Evolutionary conservation across 2,888 invertebrate genomes (phyloP), one percentile per base, ranked within the genome.

Genomic region (Aspidapion aeneum): DNA sequence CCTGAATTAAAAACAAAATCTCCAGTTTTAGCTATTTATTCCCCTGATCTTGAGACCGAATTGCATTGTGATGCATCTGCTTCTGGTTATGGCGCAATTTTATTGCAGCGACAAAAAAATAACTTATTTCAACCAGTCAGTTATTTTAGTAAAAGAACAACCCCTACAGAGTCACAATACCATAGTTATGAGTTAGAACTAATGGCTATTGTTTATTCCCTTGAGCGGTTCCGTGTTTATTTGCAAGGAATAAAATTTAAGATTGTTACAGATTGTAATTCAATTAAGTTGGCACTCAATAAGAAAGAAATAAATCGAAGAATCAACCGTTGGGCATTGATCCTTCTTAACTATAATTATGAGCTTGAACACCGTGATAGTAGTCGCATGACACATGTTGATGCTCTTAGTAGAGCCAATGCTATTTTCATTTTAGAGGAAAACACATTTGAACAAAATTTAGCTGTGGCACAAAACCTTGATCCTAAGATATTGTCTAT

Each of bases 51-150:
- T 17, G 71, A 73, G 56, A 77, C 77, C 1, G 74, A 78, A 63
- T 61, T 77, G 49, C 77, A 78, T 57, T 75, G 73, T 18, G 76
- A 78, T 66, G 77, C 74, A 1, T 74, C 74, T 62, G 58, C 70
- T 1, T 16, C 66, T 1, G 77, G 76, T 1, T 76, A 70, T 63
- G 76, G 75, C 0, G 70, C 71, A 0, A 71, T 77, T 5, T 63
- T 77, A 19, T 17, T 77, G 55, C 78, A 78, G 63, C 69, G 64
- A 57, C 72, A 75, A 54, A 5, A 55, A 1, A 71, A 74, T 66
- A 59, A 55, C 2, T 65, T 67, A 49, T 67, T 75, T 21, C 73
- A 77, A 21, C 75, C 74, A 0, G 63, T 77, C 0, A 74, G 74
- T 56, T 75, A 74, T 63, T 76, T 74, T 69, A 74, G 74, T 5